phyloP scores from a whole-genome alignment of 2,888 invertebrate species.

The Fragum sueziense region DNA sequence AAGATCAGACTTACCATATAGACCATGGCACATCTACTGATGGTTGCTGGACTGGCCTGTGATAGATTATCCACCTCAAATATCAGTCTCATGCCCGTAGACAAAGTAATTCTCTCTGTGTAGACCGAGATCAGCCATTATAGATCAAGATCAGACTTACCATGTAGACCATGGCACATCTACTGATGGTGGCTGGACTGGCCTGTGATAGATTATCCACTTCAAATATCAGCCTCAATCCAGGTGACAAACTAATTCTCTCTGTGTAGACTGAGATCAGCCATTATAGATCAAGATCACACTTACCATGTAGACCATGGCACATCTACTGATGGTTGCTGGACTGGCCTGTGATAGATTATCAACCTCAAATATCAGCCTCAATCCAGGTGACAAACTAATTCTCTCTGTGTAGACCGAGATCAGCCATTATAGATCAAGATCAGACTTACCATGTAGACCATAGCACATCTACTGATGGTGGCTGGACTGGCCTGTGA shows the following conservation, averaged over 20 bases:
- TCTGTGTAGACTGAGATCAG: too few relatives aligned
- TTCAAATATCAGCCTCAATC: constrained; percentile 82
- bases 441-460: constrained; percentile 82
- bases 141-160: too few relatives aligned
- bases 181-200: constrained; percentile 82
- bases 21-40: too few relatives aligned
- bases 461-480: constrained; percentile 82
- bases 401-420: constrained; percentile 81
- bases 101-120: too few relatives aligned
- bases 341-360: constrained; percentile 81
- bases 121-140: too few relatives aligned
- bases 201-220: constrained; percentile 81
- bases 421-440: too few relatives aligned
- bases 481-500: constrained; percentile 82
- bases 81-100: too few relatives aligned
- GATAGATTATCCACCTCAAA: too few relatives aligned
- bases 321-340: constrained; percentile 82
- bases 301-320: constrained; percentile 82
- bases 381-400: constrained; percentile 77
- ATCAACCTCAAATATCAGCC: constrained; percentile 82
- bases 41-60: too few relatives aligned
- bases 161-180: constrained; percentile 83
- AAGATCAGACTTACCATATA: too few relatives aligned
- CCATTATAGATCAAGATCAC: too few relatives aligned
- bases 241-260: constrained; percentile 77